Evolutionary conservation across 2,888 invertebrate genomes (phyloP).

Genomic region (Xylocampa areola): DNA sequence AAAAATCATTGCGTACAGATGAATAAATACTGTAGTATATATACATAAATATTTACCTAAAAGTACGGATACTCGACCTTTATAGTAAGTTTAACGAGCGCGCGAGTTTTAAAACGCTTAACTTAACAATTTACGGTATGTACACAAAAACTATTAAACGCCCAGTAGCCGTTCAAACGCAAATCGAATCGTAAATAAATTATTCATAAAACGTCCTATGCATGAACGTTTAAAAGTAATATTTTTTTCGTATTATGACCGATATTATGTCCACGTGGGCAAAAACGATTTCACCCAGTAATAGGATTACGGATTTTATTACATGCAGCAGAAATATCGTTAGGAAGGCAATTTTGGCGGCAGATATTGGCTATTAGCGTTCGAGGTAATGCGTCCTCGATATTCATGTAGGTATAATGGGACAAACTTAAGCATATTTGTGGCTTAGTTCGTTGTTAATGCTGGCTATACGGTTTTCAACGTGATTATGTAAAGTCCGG

Average conservation of each 20-base stretch:
- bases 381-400: slow-evolving; percentile 82
- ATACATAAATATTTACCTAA: too few relatives aligned
- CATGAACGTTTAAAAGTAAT: slow-evolving; percentile 39
- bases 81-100: slow-evolving; percentile 1
- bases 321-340: slow-evolving; percentile 87
- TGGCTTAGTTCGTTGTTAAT: slow-evolving; percentile 66
- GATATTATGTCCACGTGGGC: slow-evolving; percentile 72
- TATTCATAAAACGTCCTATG: slow-evolving; percentile 46
- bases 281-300: slow-evolving; percentile 78
- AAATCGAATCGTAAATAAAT: slow-evolving; percentile 44
- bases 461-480: slow-evolving; percentile 38
- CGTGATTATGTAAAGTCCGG: slow-evolving; percentile 50
- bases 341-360: slow-evolving; percentile 87
- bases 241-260: slow-evolving; percentile 61
- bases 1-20: too few relatives aligned
- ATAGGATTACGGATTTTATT: slow-evolving; percentile 87
- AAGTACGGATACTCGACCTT: slow-evolving; percentile 24
- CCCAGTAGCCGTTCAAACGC: slow-evolving; percentile 16
- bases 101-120: slow-evolving; percentile 24
- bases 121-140: slow-evolving; percentile 17
- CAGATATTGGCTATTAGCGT: slow-evolving; percentile 89
- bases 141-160: slow-evolving; percentile 42
- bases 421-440: slow-evolving; percentile 78
- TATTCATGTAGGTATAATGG: slow-evolving; percentile 80
- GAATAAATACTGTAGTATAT: too few relatives aligned